phyloP scores from a whole-genome alignment of 2,888 invertebrate genomes.

The Andrena bucephala region DNA sequence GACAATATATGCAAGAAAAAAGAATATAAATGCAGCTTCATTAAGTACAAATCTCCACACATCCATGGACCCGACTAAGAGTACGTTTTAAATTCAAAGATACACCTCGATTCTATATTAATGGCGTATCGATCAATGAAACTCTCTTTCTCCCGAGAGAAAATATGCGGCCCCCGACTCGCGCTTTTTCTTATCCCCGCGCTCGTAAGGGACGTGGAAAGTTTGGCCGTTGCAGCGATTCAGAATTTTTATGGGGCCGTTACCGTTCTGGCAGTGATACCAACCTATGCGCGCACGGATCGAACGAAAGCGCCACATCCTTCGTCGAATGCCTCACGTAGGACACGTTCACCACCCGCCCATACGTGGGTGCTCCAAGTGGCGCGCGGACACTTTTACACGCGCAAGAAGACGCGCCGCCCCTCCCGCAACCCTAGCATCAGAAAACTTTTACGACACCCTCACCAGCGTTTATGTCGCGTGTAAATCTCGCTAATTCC shows the following conservation, averaged over 20 bases:
- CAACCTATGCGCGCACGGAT: conserved; percentile 65
- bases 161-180: conserved; percentile 15
- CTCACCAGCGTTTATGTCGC: conserved; percentile 80
- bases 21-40: not conserved
- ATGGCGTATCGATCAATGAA: conserved; percentile 41
- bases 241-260: conserved; percentile 82
- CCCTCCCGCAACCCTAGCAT: conserved; percentile 63
- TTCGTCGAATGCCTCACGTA: conserved; percentile 71
- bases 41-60: not conserved
- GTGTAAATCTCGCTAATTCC: conserved; percentile 83
- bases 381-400: conserved; percentile 46
- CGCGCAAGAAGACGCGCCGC: conserved; percentile 24
- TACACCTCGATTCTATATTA: conserved; percentile 26
- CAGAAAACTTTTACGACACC: conserved; percentile 79
- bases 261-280: conserved; percentile 79
- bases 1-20: not conserved
- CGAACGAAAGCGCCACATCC: conserved; percentile 61
- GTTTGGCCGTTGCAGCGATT: conserved; percentile 79
- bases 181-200: conserved; percentile 40
- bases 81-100: conserved; percentile 5
- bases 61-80: not conserved
- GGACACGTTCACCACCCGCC: conserved; percentile 48
- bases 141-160: not conserved
- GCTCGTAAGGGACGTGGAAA: conserved; percentile 74
- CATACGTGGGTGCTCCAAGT: conserved; percentile 53